Percentiles rank a stretch among this genome's conserved stretches.
These are phyloP conservation scores for Erebia palarica DNA, from an alignment of 2,888 invertebrate species.

Conservation along the genomic window DNA sequence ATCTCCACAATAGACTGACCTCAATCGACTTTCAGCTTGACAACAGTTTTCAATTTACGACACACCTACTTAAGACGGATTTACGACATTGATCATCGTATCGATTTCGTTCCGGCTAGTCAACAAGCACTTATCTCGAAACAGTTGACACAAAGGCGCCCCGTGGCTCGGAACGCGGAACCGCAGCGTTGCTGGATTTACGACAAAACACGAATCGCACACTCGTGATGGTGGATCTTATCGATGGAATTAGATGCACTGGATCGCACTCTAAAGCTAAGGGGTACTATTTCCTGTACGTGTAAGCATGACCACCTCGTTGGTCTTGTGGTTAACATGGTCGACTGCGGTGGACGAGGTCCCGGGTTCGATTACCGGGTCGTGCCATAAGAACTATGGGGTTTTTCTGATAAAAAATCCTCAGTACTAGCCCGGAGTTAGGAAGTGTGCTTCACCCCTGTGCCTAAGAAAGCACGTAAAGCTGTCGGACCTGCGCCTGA, in stretches of 20 bases:
- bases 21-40: too few relatives aligned
- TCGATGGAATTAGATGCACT: constrained; percentile 38
- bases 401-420: too few relatives aligned
- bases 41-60: neutral
- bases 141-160: constrained; percentile 28
- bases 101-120: constrained; percentile 3
- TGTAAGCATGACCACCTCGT: constrained; percentile 1
- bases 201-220: constrained; percentile 45
- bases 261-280: constrained; percentile 37
- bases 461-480: too few relatives aligned
- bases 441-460: too few relatives aligned
- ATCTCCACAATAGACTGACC: too few relatives aligned
- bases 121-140: constrained; percentile 21
- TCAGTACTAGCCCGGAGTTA: too few relatives aligned
- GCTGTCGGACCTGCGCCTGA: too few relatives aligned
- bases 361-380: too few relatives aligned
- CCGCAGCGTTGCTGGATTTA: constrained; percentile 44
- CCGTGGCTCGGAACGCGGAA: constrained; percentile 46
- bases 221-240: constrained; percentile 46
- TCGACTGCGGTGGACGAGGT: too few relatives aligned
- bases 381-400: too few relatives aligned
- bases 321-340: too few relatives aligned
- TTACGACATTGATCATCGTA: constrained; percentile 9
- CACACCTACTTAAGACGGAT: neutral
- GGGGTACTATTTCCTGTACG: constrained; percentile 17